These are phyloP conservation scores for Lampris incognitus DNA, from an alignment of 2,113 vertebrate genomes.

Conservation along the genomic window DNA sequence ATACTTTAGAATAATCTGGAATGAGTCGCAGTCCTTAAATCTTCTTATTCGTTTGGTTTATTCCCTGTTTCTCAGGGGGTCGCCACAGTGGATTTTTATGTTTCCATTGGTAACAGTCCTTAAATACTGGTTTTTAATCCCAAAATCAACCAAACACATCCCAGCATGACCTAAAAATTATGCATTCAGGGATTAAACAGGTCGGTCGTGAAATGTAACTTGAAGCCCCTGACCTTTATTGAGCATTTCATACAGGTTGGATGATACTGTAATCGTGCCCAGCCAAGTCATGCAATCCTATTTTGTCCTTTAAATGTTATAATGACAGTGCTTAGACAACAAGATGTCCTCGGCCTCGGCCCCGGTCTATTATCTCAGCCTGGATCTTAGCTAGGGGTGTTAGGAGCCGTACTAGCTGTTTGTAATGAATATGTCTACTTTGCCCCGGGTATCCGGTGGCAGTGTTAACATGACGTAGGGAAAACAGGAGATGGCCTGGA, in stretches of 20 bases:
- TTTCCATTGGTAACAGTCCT: too few relatives aligned
- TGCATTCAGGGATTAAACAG: background rate
- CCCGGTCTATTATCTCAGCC: constrained; percentile 68
- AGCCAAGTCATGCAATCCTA: constrained; percentile 62
- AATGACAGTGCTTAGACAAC: constrained; percentile 78
- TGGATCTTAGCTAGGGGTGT: constrained; percentile 71
- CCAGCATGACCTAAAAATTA: background rate
- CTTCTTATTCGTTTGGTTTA: too few relatives aligned
- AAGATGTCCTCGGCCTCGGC: constrained; percentile 60
- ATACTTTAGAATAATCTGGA: too few relatives aligned
- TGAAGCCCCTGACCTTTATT: constrained; percentile 23
- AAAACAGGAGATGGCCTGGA: constrained; percentile 73
- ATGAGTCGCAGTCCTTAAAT: too few relatives aligned
- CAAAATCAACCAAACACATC: background rate
- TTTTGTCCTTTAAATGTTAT: constrained; percentile 83
- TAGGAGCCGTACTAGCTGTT: constrained; percentile 78
- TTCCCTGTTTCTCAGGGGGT: too few relatives aligned
- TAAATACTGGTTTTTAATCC: too few relatives aligned
- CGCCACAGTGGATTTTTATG: too few relatives aligned
- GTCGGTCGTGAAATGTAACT: constrained; percentile 7
- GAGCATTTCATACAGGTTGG: constrained; percentile 19
- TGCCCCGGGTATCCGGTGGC: constrained; percentile 67
- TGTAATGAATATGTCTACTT: constrained; percentile 82
- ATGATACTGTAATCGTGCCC: constrained; percentile 65
- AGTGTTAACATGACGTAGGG: constrained; percentile 78